Evolutionary conservation across 2,797 vertebrate genomes (phyloP).

Genomic region (Pseudochirops cupreus): DNA sequence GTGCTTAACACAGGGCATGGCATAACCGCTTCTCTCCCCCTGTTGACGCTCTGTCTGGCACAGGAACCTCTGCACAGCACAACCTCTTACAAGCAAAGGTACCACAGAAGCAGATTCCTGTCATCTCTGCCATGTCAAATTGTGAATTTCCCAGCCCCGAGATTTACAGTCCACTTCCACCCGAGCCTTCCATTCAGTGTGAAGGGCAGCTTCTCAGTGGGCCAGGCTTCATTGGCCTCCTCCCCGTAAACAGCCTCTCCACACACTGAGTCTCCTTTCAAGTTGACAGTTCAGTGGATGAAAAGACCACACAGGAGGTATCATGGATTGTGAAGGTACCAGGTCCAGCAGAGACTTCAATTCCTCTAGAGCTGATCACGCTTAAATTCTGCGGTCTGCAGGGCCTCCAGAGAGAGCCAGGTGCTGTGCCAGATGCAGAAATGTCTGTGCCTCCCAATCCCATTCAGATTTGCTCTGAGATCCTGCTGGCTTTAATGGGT

Average conservation of each 20-base stretch:
- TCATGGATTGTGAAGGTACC: background rate
- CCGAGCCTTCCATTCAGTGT: background rate
- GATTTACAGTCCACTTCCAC: background rate
- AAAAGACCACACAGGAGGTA: background rate
- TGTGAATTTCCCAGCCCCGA: too few species aligned
- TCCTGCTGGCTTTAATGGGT: conserved; percentile 11
- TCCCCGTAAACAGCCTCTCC: background rate
- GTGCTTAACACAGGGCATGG: background rate
- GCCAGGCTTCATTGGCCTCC: background rate
- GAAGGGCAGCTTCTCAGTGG: background rate
- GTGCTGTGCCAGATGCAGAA: conserved; percentile 1
- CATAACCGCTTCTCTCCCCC: background rate
- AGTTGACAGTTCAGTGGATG: background rate
- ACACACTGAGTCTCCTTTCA: conserved; percentile 18
- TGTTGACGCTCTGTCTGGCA: background rate
- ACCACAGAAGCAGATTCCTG: background rate
- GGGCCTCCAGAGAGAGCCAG: background rate
- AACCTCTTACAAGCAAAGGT: too few species aligned
- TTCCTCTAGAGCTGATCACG: background rate
- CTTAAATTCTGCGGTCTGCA: background rate
- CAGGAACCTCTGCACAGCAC: too few species aligned
- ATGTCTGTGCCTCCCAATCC: background rate
- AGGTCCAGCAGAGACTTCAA: background rate
- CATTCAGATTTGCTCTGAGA: background rate
- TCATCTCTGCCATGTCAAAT: background rate